phyloP scores from a whole-genome alignment of 2,797 vertebrate species.

The Sphenodon punctatus region DNA sequence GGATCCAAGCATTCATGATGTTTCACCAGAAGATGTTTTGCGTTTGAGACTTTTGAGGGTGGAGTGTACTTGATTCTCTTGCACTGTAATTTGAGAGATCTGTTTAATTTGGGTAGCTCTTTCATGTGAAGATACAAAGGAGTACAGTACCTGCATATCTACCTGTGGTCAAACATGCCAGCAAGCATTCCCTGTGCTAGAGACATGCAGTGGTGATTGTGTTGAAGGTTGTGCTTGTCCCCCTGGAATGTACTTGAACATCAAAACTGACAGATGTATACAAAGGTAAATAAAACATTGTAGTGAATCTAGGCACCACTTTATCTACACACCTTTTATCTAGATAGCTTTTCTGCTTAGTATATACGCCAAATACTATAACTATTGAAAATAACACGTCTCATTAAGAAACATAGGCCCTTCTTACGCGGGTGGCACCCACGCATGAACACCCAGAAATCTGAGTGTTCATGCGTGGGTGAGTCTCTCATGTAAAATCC shows the following conservation, averaged over 20 bases:
- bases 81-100: slow-evolving; percentile 36
- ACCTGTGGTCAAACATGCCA: slow-evolving; percentile 89
- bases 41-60: background rate
- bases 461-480: no score
- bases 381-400: no score
- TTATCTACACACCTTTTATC: no score
- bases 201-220: slow-evolving; percentile 85
- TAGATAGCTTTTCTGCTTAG: no score
- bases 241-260: slow-evolving; percentile 83
- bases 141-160: slow-evolving; percentile 90
- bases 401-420: no score
- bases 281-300: slow-evolving; percentile 65
- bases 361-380: no score
- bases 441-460: no score
- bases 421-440: no score
- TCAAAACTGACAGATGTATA: slow-evolving; percentile 84
- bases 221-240: slow-evolving; percentile 95
- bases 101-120: slow-evolving; percentile 76
- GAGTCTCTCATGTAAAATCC: no score
- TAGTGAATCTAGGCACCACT: background rate
- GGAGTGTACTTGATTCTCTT: slow-evolving; percentile 1
- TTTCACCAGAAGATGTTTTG: slow-evolving; percentile 32
- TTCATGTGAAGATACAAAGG: slow-evolving; percentile 87
- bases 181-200: slow-evolving; percentile 81
- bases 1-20: slow-evolving; percentile 16